Conservation (phyloP, 2,113 vertebrate genomes). For the Herpetotheres cachinnans region DNA sequence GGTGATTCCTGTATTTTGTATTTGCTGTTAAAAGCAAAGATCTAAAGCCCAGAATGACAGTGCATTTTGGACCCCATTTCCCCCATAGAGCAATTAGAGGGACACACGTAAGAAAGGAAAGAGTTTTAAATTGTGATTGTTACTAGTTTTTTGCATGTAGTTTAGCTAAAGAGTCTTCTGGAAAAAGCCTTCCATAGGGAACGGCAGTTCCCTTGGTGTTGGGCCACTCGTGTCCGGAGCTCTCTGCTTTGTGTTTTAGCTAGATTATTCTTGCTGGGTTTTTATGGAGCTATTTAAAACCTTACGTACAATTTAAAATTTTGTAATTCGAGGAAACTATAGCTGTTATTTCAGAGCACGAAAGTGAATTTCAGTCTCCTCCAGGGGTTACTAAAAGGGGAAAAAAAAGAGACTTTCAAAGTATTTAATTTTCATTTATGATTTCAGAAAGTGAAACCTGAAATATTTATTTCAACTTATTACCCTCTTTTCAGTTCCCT, state of each 20-base stretch:
- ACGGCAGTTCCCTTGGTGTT: not conserved
- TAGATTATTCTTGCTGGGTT: not conserved
- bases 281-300: not conserved
- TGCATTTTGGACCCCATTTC: not conserved
- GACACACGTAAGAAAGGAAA: not conserved
- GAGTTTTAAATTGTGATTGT: not conserved
- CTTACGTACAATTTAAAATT: not conserved
- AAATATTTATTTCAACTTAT: not conserved
- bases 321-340: not conserved
- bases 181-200: not conserved
- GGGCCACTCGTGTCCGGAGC: not conserved
- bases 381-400: not conserved
- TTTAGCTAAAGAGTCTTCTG: not conserved
- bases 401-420: not conserved
- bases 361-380: not conserved
- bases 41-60: rapidly evolving
- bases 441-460: not conserved
- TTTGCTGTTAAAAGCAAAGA: not conserved
- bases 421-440: not conserved
- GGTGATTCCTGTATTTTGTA: not conserved
- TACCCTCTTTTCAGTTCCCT: not conserved
- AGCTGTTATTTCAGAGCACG: not conserved
- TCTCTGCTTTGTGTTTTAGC: not conserved
- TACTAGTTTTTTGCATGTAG: not conserved
- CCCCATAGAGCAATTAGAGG: not conserved